Conservation (phyloP, 2,113 vertebrate genomes). For the Vanacampus margaritifer region DNA sequence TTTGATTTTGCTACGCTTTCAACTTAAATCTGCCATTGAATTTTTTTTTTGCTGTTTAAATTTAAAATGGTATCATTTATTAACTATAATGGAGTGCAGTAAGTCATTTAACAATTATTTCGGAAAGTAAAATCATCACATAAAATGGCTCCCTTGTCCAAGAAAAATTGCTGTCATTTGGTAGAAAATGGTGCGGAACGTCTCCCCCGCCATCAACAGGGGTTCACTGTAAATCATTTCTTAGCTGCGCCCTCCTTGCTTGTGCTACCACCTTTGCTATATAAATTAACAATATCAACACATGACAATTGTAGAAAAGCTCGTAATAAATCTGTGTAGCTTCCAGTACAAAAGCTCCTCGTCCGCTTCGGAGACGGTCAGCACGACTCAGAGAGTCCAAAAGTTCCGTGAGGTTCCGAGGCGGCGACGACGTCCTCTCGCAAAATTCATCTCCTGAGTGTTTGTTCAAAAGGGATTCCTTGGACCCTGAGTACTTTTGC, state of each 20-base stretch:
- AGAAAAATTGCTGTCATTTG: too few relatives aligned
- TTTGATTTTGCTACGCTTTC: too few relatives aligned
- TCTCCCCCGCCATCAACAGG: background rate
- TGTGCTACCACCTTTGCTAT: constrained; percentile 64
- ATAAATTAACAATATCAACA: constrained; percentile 74
- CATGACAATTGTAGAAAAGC: constrained; percentile 74
- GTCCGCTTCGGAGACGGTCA: background rate
- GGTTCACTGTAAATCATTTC: constrained; percentile 39
- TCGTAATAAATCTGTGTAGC: constrained; percentile 70
- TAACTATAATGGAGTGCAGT: too few relatives aligned
- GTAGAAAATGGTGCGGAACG: too few relatives aligned
- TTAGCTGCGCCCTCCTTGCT: constrained; percentile 63
- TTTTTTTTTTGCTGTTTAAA: too few relatives aligned
- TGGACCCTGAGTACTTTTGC: constrained; percentile 37
- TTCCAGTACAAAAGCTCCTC: constrained; percentile 71
- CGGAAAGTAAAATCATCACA: too few relatives aligned
- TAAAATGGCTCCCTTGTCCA: too few relatives aligned
- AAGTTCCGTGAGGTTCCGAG: constrained; percentile 25
- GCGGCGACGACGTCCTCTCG: background rate
- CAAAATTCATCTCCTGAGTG: constrained; percentile 4
- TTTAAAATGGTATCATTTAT: too few relatives aligned
- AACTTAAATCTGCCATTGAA: too few relatives aligned
- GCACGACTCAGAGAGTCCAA: background rate
- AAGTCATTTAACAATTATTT: too few relatives aligned
- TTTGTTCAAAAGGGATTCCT: constrained; percentile 3